Conservation (phyloP, 2,888 invertebrate species). For the Drosophila pegasa region DNA sequence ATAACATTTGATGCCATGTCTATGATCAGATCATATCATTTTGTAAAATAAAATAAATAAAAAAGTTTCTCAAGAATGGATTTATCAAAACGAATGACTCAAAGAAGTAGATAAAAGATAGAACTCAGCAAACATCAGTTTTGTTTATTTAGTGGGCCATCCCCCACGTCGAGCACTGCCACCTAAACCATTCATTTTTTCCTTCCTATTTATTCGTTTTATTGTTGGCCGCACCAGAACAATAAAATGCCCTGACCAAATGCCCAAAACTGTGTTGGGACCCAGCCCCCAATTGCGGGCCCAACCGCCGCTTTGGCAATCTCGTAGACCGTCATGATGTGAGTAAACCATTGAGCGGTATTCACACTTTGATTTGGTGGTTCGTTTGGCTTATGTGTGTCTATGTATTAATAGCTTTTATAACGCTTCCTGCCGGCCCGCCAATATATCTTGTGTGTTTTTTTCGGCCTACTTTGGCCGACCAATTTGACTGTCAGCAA, state of each 20-base stretch:
- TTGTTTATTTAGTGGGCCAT: not conserved
- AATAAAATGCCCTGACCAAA: constrained; percentile 65
- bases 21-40: too few species aligned
- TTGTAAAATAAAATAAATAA: not conserved
- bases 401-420: constrained; percentile 74
- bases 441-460: constrained; percentile 49
- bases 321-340: constrained; percentile 46
- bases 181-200: not conserved
- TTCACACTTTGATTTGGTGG: constrained; percentile 73
- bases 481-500: constrained; percentile 75
- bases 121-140: not conserved
- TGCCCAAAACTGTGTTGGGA: constrained; percentile 62
- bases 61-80: not conserved
- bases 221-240: constrained; percentile 60
- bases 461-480: constrained; percentile 28
- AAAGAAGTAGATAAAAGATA: not conserved
- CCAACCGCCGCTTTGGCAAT: constrained; percentile 12
- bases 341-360: constrained; percentile 48
- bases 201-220: constrained; percentile 44
- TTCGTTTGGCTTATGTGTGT: constrained; percentile 20
- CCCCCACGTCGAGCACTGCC: not conserved
- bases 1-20: too few species aligned
- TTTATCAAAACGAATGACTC: not conserved
- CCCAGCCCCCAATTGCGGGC: not conserved
- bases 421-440: constrained; percentile 64